These are phyloP conservation scores for Anoplolepis gracilipes DNA, from an alignment of 1,140 invertebrate species.

Conservation along the genomic window DNA sequence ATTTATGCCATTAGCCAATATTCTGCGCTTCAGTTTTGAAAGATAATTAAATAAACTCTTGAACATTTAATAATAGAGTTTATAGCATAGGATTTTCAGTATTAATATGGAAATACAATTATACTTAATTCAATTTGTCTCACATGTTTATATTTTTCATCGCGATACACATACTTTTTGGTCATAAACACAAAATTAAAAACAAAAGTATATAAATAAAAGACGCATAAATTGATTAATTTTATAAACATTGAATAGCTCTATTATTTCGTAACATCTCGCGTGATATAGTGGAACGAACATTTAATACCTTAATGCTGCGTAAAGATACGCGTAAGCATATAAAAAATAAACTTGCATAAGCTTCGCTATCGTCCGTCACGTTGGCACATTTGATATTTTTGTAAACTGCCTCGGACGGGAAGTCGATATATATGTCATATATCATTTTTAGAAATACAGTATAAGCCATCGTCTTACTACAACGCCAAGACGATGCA, in stretches of 20 bases:
- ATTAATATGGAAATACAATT: conserved; percentile 12
- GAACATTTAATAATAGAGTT: conserved; percentile 19
- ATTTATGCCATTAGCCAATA: background rate
- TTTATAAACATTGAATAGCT: conserved; percentile 5
- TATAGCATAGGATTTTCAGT: background rate
- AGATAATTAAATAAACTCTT: conserved; percentile 44
- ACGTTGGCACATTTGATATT: conserved; percentile 56
- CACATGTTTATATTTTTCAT: background rate
- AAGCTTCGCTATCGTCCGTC: conserved; percentile 43
- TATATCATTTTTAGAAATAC: conserved; percentile 51
- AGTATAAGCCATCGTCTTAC: conserved; percentile 36
- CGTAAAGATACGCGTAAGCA: background rate
- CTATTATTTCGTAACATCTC: conserved; percentile 17
- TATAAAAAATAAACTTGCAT: conserved; percentile 36
- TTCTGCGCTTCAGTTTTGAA: background rate
- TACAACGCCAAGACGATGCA: conserved; percentile 17
- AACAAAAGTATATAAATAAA: background rate
- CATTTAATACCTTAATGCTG: conserved; percentile 25
- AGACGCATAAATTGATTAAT: background rate
- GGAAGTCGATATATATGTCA: conserved; percentile 53
- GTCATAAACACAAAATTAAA: background rate
- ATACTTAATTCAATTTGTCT: background rate
- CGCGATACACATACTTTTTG: background rate
- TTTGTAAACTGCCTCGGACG: conserved; percentile 46
- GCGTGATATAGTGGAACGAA: background rate